phyloP scores from a whole-genome alignment of 2,888 invertebrate species.

The Troides oblongomaculatus region DNA sequence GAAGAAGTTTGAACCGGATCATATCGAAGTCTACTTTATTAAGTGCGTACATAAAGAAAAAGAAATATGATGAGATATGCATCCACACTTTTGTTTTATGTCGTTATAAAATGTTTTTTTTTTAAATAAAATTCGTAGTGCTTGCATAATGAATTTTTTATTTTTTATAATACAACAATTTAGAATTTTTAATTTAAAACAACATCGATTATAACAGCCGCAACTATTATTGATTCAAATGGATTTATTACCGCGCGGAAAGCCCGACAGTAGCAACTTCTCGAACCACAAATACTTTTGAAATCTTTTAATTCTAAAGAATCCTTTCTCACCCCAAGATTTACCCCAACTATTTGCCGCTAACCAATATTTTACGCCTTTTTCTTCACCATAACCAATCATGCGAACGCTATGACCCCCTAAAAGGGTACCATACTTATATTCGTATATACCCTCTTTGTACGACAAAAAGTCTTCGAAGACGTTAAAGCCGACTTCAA shows the following conservation, averaged over 20 bases:
- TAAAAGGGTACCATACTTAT: constrained; percentile 82
- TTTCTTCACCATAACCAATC: constrained; percentile 88
- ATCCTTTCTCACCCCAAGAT: constrained; percentile 90
- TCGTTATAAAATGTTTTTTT: too few species aligned
- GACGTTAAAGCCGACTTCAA: constrained; percentile 88
- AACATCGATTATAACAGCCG: background rate
- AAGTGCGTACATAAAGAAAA: too few species aligned
- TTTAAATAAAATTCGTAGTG: too few species aligned
- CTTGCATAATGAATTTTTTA: too few species aligned
- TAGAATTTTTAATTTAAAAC: background rate
- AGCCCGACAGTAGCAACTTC: constrained; percentile 1
- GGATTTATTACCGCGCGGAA: background rate
- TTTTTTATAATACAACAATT: background rate
- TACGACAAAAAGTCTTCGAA: constrained; percentile 87
- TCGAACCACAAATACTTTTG: constrained; percentile 3
- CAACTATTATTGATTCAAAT: background rate
- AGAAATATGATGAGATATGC: too few species aligned
- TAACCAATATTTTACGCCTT: constrained; percentile 86
- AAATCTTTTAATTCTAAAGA: constrained; percentile 21
- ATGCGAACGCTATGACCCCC: constrained; percentile 90
- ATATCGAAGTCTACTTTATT: too few species aligned
- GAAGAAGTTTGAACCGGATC: too few species aligned
- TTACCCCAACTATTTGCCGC: constrained; percentile 92
- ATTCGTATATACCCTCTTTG: constrained; percentile 81
- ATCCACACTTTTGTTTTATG: too few species aligned